Percentiles rank a stretch among this genome's conserved stretches.
Evolutionary conservation across 2,888 invertebrate genomes (phyloP).

Genomic region (Rhagium mordax): DNA sequence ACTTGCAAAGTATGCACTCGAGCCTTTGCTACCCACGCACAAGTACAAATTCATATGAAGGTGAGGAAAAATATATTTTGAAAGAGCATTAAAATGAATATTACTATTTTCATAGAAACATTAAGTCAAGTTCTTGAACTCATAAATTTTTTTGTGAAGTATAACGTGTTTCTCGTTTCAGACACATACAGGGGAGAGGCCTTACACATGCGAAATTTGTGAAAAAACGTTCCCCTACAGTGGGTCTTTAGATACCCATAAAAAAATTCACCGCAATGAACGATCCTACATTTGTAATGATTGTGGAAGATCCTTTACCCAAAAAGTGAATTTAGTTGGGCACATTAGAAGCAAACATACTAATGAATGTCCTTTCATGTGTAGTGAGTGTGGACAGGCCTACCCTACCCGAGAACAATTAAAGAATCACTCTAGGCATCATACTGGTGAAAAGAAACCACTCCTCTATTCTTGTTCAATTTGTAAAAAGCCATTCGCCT

Average conservation of each 20-base stretch:
- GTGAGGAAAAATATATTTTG: conserved; percentile 35
- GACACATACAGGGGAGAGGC: conserved; percentile 58
- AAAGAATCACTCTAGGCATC: conserved; percentile 57
- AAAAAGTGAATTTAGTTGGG: conserved; percentile 56
- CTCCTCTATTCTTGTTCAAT: conserved; percentile 51
- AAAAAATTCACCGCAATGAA: conserved; percentile 57
- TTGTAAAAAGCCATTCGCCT: conserved; percentile 55
- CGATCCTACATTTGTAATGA: conserved; percentile 54
- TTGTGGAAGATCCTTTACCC: conserved; percentile 57
- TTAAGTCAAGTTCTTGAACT: too few species aligned
- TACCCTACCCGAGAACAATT: conserved; percentile 57
- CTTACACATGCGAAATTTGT: conserved; percentile 57
- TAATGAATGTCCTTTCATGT: conserved; percentile 60
- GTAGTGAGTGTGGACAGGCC: conserved; percentile 57
- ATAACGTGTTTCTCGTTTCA: conserved; percentile 34
- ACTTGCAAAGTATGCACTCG: conserved; percentile 54
- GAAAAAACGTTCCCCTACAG: conserved; percentile 58
- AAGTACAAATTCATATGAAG: conserved; percentile 58
- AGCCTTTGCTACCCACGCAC: conserved; percentile 55
- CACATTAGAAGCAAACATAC: conserved; percentile 59
- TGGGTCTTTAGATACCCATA: conserved; percentile 57
- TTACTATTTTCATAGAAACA: too few species aligned
- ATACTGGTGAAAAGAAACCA: conserved; percentile 59
- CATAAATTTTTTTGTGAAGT: too few species aligned
- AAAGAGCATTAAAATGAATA: background rate